Conservation (phyloP, 37 sponge, comb jelly and placozoan species). For the Tethya wilhelma region DNA sequence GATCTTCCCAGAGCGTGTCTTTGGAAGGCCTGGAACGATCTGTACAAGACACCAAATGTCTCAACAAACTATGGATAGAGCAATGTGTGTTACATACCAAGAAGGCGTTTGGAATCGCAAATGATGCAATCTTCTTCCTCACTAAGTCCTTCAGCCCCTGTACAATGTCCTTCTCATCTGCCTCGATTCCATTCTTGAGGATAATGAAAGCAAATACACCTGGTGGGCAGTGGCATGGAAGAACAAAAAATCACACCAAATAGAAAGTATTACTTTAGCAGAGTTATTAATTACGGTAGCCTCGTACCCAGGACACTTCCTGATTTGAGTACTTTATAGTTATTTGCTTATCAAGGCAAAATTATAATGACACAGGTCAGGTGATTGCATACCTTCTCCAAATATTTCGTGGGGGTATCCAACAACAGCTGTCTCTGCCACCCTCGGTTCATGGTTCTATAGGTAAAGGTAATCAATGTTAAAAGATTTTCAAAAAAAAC, state of each 20-base stretch:
- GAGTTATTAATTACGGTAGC: not conserved
- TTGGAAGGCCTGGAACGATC: slow-evolving; percentile 93
- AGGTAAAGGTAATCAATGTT: not conserved
- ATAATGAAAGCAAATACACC: slow-evolving; percentile 82
- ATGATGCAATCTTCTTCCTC: slow-evolving; percentile 76
- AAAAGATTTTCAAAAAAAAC: too few relatives aligned
- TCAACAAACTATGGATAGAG: too few relatives aligned
- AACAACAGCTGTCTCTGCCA: slow-evolving; percentile 93
- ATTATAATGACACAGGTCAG: not conserved
- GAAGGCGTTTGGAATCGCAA: slow-evolving; percentile 88
- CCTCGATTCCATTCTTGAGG: slow-evolving; percentile 79
- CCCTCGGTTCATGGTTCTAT: slow-evolving; percentile 66
- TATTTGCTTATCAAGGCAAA: not conserved
- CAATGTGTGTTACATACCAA: slow-evolving; percentile 83
- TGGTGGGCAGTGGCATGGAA: not conserved
- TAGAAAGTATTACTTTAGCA: not conserved
- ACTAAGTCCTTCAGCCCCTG: slow-evolving; percentile 57
- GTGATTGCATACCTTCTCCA: slow-evolving; percentile 77
- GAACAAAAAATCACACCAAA: not conserved
- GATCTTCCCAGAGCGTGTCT: slow-evolving; percentile 99
- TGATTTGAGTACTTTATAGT: not conserved
- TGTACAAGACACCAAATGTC: slow-evolving; percentile 46
- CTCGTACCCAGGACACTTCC: not conserved
- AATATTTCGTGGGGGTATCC: slow-evolving; percentile 86
- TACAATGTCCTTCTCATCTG: slow-evolving; percentile 35